Conservation (phyloP, 2,797 vertebrate species). For the Chelonia mydas region DNA sequence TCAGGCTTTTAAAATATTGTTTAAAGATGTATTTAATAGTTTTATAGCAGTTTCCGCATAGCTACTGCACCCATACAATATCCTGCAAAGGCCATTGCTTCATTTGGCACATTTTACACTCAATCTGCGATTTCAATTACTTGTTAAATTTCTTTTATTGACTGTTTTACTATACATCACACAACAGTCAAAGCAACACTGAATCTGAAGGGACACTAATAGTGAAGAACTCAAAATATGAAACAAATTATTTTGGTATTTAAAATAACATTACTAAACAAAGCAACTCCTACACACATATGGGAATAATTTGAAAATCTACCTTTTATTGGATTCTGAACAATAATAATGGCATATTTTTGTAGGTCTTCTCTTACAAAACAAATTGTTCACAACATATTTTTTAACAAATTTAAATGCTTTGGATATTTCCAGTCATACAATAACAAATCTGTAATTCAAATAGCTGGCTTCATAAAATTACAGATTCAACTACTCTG, state of each 20-base stretch:
- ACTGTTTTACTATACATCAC: slow-evolving; percentile 50
- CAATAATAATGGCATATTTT: slow-evolving; percentile 73
- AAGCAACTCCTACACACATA: slow-evolving; percentile 65
- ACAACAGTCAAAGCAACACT: slow-evolving; percentile 56
- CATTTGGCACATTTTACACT: slow-evolving; percentile 46
- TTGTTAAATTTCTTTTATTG: slow-evolving; percentile 63
- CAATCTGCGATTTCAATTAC: slow-evolving; percentile 70
- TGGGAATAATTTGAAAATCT: slow-evolving; percentile 74
- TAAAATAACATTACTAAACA: slow-evolving; percentile 69
- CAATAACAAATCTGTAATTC: slow-evolving; percentile 37
- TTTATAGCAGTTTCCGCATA: slow-evolving; percentile 52
- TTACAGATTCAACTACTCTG: neutral
- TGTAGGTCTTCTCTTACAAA: slow-evolving; percentile 68
- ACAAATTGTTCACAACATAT: slow-evolving; percentile 72
- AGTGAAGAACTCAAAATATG: slow-evolving; percentile 67
- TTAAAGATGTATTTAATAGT: slow-evolving; percentile 36
- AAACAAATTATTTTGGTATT: slow-evolving; percentile 76
- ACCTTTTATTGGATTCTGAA: slow-evolving; percentile 72
- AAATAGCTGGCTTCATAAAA: slow-evolving; percentile 39
- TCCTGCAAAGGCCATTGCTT: slow-evolving; percentile 70
- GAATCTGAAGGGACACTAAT: slow-evolving; percentile 54
- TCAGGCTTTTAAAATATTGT: slow-evolving; percentile 21
- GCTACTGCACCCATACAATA: slow-evolving; percentile 49
- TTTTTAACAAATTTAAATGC: slow-evolving; percentile 72
- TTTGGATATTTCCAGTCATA: slow-evolving; percentile 64